phyloP scores from a whole-genome alignment of 2,888 invertebrate genomes.

The Mellilla xanthometata region DNA sequence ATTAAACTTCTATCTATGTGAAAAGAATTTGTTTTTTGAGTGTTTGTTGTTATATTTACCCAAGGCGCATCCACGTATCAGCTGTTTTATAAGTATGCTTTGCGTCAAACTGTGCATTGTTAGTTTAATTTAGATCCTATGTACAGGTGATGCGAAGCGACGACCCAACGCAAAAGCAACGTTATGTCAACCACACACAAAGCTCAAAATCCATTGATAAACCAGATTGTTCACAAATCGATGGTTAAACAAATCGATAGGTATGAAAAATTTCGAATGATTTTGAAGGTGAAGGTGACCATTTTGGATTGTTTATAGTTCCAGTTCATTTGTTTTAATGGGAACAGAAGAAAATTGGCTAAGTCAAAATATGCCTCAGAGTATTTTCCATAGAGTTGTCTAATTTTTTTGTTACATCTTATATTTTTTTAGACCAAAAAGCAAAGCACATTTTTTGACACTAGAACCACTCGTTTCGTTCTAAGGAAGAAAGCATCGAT shows the following conservation, averaged over 20 bases:
- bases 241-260: conserved; percentile 28
- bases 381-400: no score
- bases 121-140: conserved; percentile 20
- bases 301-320: background rate
- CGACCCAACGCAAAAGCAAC: conserved; percentile 26
- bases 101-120: conserved; percentile 30
- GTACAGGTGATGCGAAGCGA: conserved; percentile 21
- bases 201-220: conserved; percentile 46
- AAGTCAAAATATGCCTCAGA: background rate
- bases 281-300: conserved; percentile 11
- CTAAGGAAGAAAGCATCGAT: no score
- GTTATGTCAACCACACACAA: conserved; percentile 63
- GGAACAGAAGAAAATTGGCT: background rate
- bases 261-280: conserved; percentile 30
- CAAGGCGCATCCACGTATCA: conserved; percentile 28
- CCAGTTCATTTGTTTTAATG: background rate
- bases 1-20: no score
- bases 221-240: conserved; percentile 25
- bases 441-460: no score
- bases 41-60: background rate
- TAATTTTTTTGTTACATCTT: no score
- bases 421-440: no score
- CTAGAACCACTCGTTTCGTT: no score
- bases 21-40: no score
- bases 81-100: conserved; percentile 31